Percentiles rank a stretch among this genome's conserved stretches.
phyloP scores from a whole-genome alignment of 2,113 vertebrate species.

The Oncorhynchus clarkii region DNA sequence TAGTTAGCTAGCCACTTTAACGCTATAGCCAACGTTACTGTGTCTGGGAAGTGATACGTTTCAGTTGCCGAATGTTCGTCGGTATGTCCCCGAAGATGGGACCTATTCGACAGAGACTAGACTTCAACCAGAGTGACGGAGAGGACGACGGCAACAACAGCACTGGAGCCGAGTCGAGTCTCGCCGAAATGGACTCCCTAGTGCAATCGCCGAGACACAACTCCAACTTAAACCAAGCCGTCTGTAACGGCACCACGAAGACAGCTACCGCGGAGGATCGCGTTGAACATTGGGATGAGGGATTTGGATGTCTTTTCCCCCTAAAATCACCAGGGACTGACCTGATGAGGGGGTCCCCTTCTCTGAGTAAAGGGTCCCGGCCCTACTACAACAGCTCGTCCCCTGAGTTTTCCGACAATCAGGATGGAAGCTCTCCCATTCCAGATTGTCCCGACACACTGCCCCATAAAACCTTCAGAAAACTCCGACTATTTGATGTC shows the following conservation, averaged over 20 bases:
- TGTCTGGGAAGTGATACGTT: conserved; percentile 13
- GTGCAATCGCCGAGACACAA: conserved; percentile 58
- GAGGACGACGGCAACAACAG: conserved; percentile 83
- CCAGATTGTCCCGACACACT: conserved; percentile 81
- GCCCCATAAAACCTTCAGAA: conserved; percentile 84
- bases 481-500: conserved; percentile 84
- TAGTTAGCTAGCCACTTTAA: neutral
- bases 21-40: too few relatives aligned
- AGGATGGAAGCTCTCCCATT: conserved; percentile 61
- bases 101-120: conserved; percentile 76
- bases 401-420: conserved; percentile 21
- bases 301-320: conserved; percentile 78
- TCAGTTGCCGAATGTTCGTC: conserved; percentile 61
- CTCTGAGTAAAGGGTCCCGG: conserved; percentile 63
- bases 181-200: conserved; percentile 82
- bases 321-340: conserved; percentile 68
- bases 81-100: conserved; percentile 53
- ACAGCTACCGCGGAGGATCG: conserved; percentile 69
- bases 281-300: conserved; percentile 75
- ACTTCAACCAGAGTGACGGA: conserved; percentile 76
- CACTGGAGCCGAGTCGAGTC: conserved; percentile 81
- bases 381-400: conserved; percentile 38
- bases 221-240: conserved; percentile 32
- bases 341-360: conserved; percentile 66
- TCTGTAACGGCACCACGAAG: conserved; percentile 47